phyloP scores from a whole-genome alignment of 2,888 invertebrate genomes.

The Lobophora halterata region DNA sequence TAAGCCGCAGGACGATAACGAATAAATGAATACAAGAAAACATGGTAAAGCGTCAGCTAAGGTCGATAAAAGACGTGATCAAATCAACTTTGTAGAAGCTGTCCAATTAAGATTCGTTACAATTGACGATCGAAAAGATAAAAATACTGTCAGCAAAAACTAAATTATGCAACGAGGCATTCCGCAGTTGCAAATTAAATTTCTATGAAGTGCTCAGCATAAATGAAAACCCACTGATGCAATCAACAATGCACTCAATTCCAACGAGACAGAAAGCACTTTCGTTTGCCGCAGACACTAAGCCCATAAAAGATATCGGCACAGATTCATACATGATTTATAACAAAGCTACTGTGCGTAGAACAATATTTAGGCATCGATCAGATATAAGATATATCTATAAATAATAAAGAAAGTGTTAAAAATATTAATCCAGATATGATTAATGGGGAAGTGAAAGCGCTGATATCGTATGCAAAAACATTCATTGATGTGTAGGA shows the following conservation, averaged over 20 bases:
- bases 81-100: too few species aligned
- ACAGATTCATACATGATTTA: constrained; percentile 50
- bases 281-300: constrained; percentile 33
- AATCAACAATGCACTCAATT: constrained; percentile 30
- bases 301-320: constrained; percentile 34
- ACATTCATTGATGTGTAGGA: constrained; percentile 33
- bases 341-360: constrained; percentile 42
- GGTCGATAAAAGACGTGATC: not conserved
- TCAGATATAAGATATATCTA: too few species aligned
- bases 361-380: constrained; percentile 30
- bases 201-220: constrained; percentile 35
- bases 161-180: constrained; percentile 23
- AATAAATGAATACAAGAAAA: too few species aligned
- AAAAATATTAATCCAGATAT: constrained; percentile 34
- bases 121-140: constrained; percentile 16
- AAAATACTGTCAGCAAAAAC: constrained; percentile 19
- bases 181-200: constrained; percentile 35
- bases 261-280: constrained; percentile 40
- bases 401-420: constrained; percentile 44
- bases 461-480: constrained; percentile 46
- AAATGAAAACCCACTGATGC: constrained; percentile 13
- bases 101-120: constrained; percentile 10
- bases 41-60: too few species aligned
- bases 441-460: constrained; percentile 48
- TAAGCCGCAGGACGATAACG: too few species aligned